These are phyloP conservation scores for Anoplopoma fimbria DNA, from an alignment of 2,113 vertebrate genomes.

Conservation along the genomic window DNA sequence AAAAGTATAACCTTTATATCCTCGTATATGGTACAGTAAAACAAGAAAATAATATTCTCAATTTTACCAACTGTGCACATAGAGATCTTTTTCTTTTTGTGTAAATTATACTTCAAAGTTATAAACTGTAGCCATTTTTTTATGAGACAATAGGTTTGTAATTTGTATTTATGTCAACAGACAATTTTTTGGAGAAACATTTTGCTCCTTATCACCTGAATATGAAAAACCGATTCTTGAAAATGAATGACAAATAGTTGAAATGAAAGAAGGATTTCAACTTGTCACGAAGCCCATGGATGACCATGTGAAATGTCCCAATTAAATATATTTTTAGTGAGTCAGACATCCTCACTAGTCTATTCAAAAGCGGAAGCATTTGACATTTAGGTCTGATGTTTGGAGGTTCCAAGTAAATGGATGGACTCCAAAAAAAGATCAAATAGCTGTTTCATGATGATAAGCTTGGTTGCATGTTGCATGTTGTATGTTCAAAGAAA, in stretches of 20 bases:
- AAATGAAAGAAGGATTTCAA: not conserved
- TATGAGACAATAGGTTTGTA: not conserved
- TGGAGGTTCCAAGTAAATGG: not conserved
- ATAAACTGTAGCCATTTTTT: not conserved
- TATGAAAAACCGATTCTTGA: not conserved
- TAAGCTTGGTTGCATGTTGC: not conserved
- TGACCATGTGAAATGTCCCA: not conserved
- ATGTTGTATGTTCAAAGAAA: not conserved
- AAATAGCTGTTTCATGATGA: not conserved
- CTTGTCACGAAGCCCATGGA: not conserved
- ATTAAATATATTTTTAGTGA: not conserved
- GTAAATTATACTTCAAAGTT: not conserved
- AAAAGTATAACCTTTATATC: not conserved
- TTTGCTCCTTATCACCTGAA: not conserved
- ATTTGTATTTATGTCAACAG: not conserved
- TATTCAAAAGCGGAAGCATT: not conserved
- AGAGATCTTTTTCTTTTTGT: not conserved
- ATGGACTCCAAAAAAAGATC: not conserved
- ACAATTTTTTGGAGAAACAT: not conserved
- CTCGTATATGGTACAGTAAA: not conserved
- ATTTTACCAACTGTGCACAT: not conserved
- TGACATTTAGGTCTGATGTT: not conserved
- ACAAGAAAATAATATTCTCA: not conserved
- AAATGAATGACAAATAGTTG: not conserved
- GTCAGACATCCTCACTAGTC: not conserved